Evolutionary conservation across 2,113 vertebrate species (phyloP), one percentile per base, ranked within the genome.

Genomic region (Salminus brasiliensis): DNA sequence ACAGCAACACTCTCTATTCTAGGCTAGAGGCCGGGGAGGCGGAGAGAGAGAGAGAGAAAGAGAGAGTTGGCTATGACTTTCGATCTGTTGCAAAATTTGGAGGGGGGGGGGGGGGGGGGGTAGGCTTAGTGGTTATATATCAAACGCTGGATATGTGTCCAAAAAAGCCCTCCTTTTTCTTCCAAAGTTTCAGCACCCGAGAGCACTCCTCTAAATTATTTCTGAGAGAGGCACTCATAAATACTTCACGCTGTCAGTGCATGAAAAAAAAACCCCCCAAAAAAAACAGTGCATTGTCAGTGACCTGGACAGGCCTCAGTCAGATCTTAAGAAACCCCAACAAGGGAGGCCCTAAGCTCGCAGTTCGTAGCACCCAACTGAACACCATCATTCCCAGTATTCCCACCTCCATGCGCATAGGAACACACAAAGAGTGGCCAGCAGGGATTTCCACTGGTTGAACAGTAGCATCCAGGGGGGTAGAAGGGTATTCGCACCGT

Each of bases 401-500:
- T 36, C 49, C 73, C 74, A 53, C 36, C 55, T 53, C 66, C 65
- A 71, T 29, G 27, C 55, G 55, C 79, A 70, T 53, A 57, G 45
- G 25, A 72, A 60, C 41, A 57, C 41, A 57, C 23, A 84, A 80
- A 76, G 73, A 52, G 52, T 67, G 68, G 27, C 55, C 59, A 39
- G 59, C 52, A 63, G 60, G 67, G 81, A 76, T 80, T 80, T 79
- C 39, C 71, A 81, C 49, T 43, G 34, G 32, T 57, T 59, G 67
- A 82, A 74, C 60, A 59, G n/a, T 49, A 18, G 23, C 16, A 60
- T 78, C 60, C 49, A 85, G 72, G 83, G n/a, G n/a, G n/a, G n/a
- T n/a, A n/a, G n/a, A n/a, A 72, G 87, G 84, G 87, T 86, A 91
- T 93, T 91, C 90, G 88, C 87, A 83, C 85, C 81, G 83, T 88